Percentiles rank a stretch among this genome's conserved stretches.
Evolutionary conservation across 2,113 vertebrate genomes (phyloP).

Genomic region (Reinhardtius hippoglossoides): DNA sequence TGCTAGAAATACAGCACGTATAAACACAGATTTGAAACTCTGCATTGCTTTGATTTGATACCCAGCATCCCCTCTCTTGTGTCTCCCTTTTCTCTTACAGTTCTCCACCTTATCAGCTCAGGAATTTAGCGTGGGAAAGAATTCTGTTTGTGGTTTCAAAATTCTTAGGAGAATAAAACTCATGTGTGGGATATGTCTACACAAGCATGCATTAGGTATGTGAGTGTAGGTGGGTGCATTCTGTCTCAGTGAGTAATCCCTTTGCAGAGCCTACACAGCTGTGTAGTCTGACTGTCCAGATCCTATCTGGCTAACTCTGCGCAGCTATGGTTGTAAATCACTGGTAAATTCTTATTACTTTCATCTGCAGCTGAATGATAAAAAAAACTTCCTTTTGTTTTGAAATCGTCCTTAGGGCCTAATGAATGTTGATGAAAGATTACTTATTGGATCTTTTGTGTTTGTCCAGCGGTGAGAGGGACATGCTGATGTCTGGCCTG

Average conservation of each 20-base stretch:
- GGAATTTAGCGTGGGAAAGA: conserved; percentile 52
- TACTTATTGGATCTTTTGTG: conserved; percentile 31
- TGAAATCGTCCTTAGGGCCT: conserved; percentile 24
- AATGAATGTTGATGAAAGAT: conserved; percentile 35
- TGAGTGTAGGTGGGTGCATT: conserved; percentile 49
- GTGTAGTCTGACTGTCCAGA: conserved; percentile 54
- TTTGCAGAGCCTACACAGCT: conserved; percentile 67
- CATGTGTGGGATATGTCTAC: conserved; percentile 48
- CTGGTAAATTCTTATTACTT: conserved; percentile 15
- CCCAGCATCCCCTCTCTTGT: background rate
- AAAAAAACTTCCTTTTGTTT: background rate
- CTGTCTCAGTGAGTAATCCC: conserved; percentile 62
- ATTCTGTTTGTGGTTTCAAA: conserved; percentile 39
- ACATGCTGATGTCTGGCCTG: conserved; percentile 82
- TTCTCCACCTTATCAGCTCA: conserved; percentile 9
- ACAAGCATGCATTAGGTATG: conserved; percentile 37
- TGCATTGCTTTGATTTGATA: conserved; percentile 29
- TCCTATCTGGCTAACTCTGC: conserved; percentile 36
- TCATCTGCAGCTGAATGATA: conserved; percentile 17
- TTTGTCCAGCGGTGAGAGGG: conserved; percentile 66
- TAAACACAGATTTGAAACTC: conserved; percentile 22
- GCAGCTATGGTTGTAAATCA: conserved; percentile 44
- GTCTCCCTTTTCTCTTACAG: background rate
- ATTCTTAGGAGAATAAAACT: background rate
- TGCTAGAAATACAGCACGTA: conserved; percentile 50